Percentiles rank a stretch among this genome's conserved stretches.
Evolutionary conservation across 2,797 vertebrate species (phyloP).

Genomic region (Myotis myotis): DNA sequence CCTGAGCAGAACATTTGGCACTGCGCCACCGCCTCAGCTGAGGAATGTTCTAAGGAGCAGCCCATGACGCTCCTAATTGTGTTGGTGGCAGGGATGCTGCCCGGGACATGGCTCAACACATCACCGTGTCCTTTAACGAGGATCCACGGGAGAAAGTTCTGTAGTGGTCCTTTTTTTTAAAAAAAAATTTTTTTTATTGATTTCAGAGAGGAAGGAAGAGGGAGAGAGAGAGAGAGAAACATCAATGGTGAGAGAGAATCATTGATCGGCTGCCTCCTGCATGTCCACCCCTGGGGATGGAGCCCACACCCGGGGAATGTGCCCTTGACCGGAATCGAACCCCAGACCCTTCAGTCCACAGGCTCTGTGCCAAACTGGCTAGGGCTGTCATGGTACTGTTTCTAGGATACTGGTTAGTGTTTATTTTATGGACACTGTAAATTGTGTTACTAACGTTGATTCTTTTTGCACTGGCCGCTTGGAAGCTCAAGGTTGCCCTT

Average conservation of each 20-base stretch:
- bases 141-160: not conserved
- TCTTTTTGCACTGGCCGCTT: not conserved
- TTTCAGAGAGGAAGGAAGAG: too few relatives aligned
- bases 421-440: not conserved
- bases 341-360: too few relatives aligned
- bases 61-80: not conserved
- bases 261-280: too few relatives aligned
- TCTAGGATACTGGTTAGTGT: not conserved
- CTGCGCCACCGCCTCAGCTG: not conserved
- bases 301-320: too few relatives aligned
- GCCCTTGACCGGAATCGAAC: too few relatives aligned
- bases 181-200: too few relatives aligned
- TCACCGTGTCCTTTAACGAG: not conserved
- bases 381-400: not conserved
- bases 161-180: not conserved
- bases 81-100: not conserved
- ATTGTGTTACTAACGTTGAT: not conserved
- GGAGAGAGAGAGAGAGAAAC: too few relatives aligned
- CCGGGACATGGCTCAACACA: not conserved
- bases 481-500: conserved; percentile 1
- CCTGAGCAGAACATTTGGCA: not conserved
- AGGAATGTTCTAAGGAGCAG: conserved; percentile 20
- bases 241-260: too few relatives aligned
- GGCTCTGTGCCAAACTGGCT: too few relatives aligned
- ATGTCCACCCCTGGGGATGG: too few relatives aligned